Percentiles rank a stretch among this genome's conserved stretches.
Evolutionary conservation across 2,888 invertebrate species (phyloP).

Genomic region (Willowsia nigromaculata): DNA sequence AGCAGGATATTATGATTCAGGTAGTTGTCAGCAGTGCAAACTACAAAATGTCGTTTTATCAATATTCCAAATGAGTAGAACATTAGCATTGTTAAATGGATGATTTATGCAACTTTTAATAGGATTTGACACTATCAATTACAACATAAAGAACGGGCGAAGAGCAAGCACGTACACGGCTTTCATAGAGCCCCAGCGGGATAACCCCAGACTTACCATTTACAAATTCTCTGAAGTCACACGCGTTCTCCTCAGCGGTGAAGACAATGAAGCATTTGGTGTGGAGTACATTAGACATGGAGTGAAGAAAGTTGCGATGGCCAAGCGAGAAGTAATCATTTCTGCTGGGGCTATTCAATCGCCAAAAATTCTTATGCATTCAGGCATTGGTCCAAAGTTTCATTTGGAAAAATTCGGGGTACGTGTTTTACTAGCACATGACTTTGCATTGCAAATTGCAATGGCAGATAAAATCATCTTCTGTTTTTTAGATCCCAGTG

Average conservation of each 20-base stretch:
- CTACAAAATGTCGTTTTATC: background rate
- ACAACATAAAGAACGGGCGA: constrained; percentile 72
- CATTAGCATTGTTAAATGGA: background rate
- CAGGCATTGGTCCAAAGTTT: constrained; percentile 74
- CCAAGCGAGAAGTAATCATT: constrained; percentile 75
- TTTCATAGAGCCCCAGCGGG: constrained; percentile 71
- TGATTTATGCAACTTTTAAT: background rate
- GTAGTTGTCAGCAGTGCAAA: background rate
- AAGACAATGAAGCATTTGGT: constrained; percentile 74
- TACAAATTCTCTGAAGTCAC: constrained; percentile 74
- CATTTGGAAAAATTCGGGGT: constrained; percentile 69
- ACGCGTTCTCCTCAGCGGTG: constrained; percentile 65
- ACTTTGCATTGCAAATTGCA: too few relatives aligned
- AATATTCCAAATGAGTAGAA: background rate
- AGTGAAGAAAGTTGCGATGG: constrained; percentile 67
- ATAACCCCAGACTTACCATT: constrained; percentile 64
- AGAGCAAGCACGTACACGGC: constrained; percentile 72
- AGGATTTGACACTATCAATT: constrained; percentile 72
- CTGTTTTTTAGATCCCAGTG: constrained; percentile 66
- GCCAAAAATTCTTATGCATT: constrained; percentile 73
- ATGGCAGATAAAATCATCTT: too few relatives aligned
- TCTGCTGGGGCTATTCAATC: constrained; percentile 74
- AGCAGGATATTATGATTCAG: constrained; percentile 68
- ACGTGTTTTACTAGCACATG: too few relatives aligned
- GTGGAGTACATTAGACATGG: constrained; percentile 76